Base-by-base conservation (phyloP, 2,113 vertebrate species). In the Aphyosemion australe region DNA sequence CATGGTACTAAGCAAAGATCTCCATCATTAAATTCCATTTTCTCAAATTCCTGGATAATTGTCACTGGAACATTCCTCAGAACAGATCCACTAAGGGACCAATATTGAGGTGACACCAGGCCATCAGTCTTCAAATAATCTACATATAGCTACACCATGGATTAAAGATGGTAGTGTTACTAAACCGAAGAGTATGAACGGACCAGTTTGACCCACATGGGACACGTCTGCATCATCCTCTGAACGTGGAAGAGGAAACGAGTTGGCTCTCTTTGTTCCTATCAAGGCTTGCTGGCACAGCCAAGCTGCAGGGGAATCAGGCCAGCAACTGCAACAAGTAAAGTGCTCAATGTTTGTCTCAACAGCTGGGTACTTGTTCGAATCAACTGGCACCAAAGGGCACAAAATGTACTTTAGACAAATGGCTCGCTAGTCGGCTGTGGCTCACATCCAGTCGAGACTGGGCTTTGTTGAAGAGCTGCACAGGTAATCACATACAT, bases 361-460 rank as follows among this genome's bases (percentile, higher is more conserved):
- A 54, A 52, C 63, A 76, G 45, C 78, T 72, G 79, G 53, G 41
- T 54, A 75, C 70, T 77, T 66, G 56, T 78, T 75, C 67, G 42
- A 75, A 69, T 79, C 56, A 72, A 51, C 42, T 78, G 53, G 55
- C 78, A 78, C 58, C 15, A 51, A 70, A 74, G 58, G 72, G 18
- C 72, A 70, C 53, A 67, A 49, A 78, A 67, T 61, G 60, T 69
- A 48, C 53, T 66, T 54, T 65, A 69, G 67, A 69, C 50, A 69
- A 71, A 74, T 47, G 48, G 50, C 59, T 67, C 57, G 19, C 50
- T 48, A 4, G 8, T 67, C 56, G 20, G 63, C 47, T 43, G 39
- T 76, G 71, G 64, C 73, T 62, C n/a, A 55, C 50, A 26, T 72
- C 58, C 68, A 72, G 15, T 51, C 61, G 49, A 74, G 53, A 31